Evolutionary conservation across 2,113 vertebrate genomes (phyloP).

Genomic region (Madoqua kirkii): DNA sequence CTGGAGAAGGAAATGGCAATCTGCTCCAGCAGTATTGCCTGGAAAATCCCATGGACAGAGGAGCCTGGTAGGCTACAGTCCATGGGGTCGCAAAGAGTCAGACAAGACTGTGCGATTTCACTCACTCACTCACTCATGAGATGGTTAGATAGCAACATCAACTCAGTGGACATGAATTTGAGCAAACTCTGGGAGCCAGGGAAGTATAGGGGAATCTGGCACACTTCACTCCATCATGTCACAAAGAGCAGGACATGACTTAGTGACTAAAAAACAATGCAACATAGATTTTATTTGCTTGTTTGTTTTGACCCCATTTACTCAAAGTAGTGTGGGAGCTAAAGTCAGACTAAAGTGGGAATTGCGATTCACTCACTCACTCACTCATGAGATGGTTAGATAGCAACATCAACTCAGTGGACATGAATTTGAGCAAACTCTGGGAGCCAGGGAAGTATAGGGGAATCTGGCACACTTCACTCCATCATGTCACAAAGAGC

Average conservation of each 20-base stretch:
- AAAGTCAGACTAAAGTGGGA: neutral
- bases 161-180: neutral
- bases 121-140: neutral
- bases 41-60: no score
- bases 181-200: neutral
- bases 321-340: neutral
- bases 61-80: no score
- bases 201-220: neutral
- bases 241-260: neutral
- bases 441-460: neutral
- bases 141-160: neutral
- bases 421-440: neutral
- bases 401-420: neutral
- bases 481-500: neutral
- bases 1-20: no score
- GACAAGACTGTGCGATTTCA: no score
- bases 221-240: neutral
- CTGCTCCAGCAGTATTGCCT: no score
- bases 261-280: neutral
- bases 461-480: rapidly evolving
- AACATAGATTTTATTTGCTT: neutral
- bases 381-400: neutral
- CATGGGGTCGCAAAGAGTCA: no score
- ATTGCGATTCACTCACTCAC: no score
- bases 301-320: neutral